These are phyloP conservation scores for Brachylomia viminalis DNA, from an alignment of 2,888 invertebrate species.

Conservation along the genomic window DNA sequence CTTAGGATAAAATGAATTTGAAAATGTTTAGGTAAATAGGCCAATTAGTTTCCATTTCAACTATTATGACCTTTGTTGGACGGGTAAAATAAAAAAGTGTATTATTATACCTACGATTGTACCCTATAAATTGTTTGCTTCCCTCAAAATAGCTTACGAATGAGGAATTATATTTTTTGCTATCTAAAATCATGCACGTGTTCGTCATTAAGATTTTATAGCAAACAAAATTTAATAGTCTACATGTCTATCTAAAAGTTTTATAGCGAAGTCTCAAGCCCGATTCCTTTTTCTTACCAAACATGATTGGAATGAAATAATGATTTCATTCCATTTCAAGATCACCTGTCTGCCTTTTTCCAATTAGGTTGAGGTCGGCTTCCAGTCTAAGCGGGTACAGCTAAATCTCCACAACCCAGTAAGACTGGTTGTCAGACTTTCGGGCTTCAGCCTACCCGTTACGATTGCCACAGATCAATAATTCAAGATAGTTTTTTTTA, in stretches of 20 bases:
- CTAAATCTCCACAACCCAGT: background rate
- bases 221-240: background rate
- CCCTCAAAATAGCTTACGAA: background rate
- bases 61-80: background rate
- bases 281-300: background rate
- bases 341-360: too few species aligned
- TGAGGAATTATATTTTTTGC: background rate
- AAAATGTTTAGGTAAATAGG: background rate
- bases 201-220: background rate
- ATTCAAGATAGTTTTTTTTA: too few species aligned
- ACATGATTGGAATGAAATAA: background rate
- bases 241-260: background rate
- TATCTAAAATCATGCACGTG: background rate
- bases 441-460: background rate
- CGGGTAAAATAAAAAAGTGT: background rate
- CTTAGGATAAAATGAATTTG: background rate
- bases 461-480: background rate
- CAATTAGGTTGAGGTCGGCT: background rate
- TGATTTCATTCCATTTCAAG: background rate
- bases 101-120: background rate
- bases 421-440: background rate
- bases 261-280: background rate
- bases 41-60: constrained; percentile 20
- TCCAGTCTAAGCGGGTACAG: background rate
- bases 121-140: background rate